These are phyloP conservation scores for Pandion haliaetus DNA, from an alignment of 2,113 vertebrate genomes.

Conservation along the genomic window DNA sequence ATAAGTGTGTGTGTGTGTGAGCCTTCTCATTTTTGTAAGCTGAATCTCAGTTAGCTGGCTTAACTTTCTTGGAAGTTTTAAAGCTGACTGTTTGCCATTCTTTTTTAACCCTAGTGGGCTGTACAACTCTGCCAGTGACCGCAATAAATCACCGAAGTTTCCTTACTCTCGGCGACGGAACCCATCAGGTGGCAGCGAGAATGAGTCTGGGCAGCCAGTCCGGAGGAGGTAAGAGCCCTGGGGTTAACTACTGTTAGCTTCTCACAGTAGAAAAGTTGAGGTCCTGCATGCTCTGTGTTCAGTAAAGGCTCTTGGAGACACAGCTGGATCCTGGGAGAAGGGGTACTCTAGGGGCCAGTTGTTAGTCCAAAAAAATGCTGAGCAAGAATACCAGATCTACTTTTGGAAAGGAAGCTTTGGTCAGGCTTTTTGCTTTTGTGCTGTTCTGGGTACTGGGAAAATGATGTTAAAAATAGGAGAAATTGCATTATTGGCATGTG, in stretches of 20 bases:
- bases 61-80: not conserved
- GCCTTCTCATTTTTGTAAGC: not conserved
- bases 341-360: not conserved
- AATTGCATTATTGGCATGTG: not conserved
- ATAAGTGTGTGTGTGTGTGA: not conserved
- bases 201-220: slow-evolving; percentile 75
- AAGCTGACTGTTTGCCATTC: not conserved
- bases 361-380: not conserved
- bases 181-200: slow-evolving; percentile 82
- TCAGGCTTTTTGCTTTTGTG: not conserved
- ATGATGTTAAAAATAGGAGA: not conserved
- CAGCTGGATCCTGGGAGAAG: not conserved
- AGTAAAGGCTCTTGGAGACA: not conserved
- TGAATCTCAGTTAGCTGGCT: not conserved
- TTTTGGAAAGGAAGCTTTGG: not conserved
- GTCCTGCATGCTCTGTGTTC: not conserved
- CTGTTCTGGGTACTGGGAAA: not conserved
- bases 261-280: not conserved
- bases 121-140: slow-evolving; percentile 81
- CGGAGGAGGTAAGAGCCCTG: slow-evolving; percentile 75
- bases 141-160: slow-evolving; percentile 86
- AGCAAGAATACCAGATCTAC: not conserved
- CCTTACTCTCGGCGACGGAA: slow-evolving; percentile 75
- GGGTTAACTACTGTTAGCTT: not conserved
- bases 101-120: slow-evolving; percentile 74